Percentiles rank a stretch among this genome's conserved stretches.
Evolutionary conservation across 2,888 invertebrate genomes (phyloP).

Genomic region (Stenichneumon culpator): DNA sequence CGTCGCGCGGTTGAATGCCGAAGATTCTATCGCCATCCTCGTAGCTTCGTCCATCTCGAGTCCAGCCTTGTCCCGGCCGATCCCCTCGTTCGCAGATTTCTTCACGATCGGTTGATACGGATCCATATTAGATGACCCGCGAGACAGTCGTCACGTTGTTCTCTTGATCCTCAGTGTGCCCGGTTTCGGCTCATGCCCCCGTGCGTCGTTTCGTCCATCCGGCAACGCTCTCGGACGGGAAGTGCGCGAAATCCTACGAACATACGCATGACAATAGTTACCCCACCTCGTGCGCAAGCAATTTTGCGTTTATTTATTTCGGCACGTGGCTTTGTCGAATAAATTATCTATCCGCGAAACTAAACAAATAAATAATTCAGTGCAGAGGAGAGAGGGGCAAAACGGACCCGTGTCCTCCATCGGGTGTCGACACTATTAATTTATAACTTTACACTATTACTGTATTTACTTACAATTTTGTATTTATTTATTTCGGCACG

Average conservation of each 20-base stretch:
- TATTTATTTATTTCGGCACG: conserved; percentile 16
- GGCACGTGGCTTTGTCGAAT: conserved; percentile 1
- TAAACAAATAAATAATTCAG: neutral
- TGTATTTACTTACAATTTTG: too few species aligned
- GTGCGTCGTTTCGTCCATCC: conserved; percentile 10
- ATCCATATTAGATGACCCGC: conserved; percentile 6
- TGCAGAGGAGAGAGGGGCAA: too few species aligned
- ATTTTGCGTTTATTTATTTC: conserved; percentile 7
- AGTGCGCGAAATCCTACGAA: conserved; percentile 14
- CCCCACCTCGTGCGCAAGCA: neutral
- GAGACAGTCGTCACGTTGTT: neutral
- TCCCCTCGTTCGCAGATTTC: conserved; percentile 18
- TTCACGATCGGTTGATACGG: neutral
- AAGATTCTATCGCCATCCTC: conserved; percentile 32
- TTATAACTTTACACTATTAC: too few species aligned
- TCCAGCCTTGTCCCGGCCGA: neutral
- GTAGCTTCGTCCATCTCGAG: conserved; percentile 20
- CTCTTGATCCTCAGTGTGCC: neutral
- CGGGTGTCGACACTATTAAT: too few species aligned
- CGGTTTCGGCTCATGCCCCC: conserved; percentile 3
- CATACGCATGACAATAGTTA: neutral
- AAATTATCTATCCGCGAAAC: neutral
- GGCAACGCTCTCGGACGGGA: neutral
- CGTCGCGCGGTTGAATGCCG: conserved; percentile 85
- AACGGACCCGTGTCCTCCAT: too few species aligned